Base-by-base conservation (phyloP, 2,797 vertebrate species). In the Percopsis omiscomaycus region DNA sequence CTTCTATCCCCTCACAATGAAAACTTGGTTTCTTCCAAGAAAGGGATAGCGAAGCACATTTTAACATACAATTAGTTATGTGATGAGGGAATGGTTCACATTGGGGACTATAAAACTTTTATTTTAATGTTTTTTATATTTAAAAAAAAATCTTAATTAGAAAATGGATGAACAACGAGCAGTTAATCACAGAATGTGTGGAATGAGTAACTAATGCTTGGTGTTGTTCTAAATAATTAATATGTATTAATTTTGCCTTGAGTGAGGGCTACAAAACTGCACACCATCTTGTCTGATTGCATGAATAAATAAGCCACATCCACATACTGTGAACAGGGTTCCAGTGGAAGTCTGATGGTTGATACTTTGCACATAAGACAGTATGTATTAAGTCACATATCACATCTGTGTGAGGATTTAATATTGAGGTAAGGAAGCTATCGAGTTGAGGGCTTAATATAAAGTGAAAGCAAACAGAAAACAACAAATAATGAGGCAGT, bases 401-500 rank as follows among this genome's bases (percentile, higher is more conserved):
- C 32, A 37, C 32, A 4, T 37, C 1, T 6, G 8, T 4, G 32
- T 37, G 5, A 22, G 22, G 22, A 22, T 22, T 22, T 22, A 22
- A 22, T 22, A 22, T 22, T 22, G 22, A 22, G 22, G 22, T 22
- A 22, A 22, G 22, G 22, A 22, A 22, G 22, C 22, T 22, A 22
- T 1, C 1, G 27, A 30, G 12, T 29, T 28, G 22, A 12, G 14
- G 22, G 32, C 8, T 37, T 37, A 32, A n/a, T 30, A 32, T 30
- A 11, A 14, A 44, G 48, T 30, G 4, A 16, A 66, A 51, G 13
- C 15, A 42, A 66, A 73, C 55, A 80, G 32, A 62, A 74, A 75
- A 60, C 80, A 79, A 78, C 42, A 62, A 89, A 90, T 73, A 78
- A 86, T 92, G 92, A 94, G 85, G 85, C 90, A 90, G 89, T 87